Evolutionary conservation across 1,140 invertebrate genomes (phyloP).

Genomic region (Calliopsis andreniformis): DNA sequence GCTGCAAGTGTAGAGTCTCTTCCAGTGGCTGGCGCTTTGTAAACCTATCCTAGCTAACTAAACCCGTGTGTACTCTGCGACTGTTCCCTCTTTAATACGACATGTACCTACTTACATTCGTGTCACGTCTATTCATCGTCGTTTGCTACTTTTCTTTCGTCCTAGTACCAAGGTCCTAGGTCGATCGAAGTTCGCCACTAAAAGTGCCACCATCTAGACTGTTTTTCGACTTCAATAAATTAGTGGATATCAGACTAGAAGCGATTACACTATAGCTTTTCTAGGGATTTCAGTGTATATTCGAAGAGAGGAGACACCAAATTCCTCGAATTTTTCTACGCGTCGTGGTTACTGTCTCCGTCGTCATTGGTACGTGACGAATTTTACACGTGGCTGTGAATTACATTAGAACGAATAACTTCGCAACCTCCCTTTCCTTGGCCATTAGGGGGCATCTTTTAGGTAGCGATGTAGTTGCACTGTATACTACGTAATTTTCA

Average conservation of each 20-base stretch:
- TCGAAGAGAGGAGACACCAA: neutral
- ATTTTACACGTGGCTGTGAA: conserved; percentile 68
- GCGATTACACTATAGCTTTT: neutral
- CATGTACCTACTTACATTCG: conserved; percentile 11
- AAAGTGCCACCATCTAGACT: too few species aligned
- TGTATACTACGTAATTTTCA: neutral
- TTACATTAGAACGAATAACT: conserved; percentile 66
- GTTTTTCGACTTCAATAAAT: too few species aligned
- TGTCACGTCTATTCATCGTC: conserved; percentile 7
- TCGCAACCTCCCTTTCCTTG: conserved; percentile 38
- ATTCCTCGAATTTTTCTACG: conserved; percentile 26
- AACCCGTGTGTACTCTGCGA: conserved; percentile 37
- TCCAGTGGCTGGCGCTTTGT: conserved; percentile 61
- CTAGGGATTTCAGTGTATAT: neutral
- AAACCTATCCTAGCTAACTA: conserved; percentile 62
- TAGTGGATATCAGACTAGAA: neutral
- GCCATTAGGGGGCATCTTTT: conserved; percentile 58
- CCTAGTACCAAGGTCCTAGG: neutral
- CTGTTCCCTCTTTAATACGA: conserved; percentile 37
- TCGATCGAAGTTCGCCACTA: too few species aligned
- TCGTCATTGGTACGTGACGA: conserved; percentile 64
- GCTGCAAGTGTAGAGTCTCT: conserved; percentile 57
- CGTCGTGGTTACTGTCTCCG: conserved; percentile 6
- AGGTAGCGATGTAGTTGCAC: neutral
- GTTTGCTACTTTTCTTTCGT: conserved; percentile 9